Percentiles rank a stretch among this genome's conserved stretches.
These are phyloP conservation scores for Tupiocoris notatus DNA, from an alignment of 2,888 invertebrate species.

Conservation along the genomic window DNA sequence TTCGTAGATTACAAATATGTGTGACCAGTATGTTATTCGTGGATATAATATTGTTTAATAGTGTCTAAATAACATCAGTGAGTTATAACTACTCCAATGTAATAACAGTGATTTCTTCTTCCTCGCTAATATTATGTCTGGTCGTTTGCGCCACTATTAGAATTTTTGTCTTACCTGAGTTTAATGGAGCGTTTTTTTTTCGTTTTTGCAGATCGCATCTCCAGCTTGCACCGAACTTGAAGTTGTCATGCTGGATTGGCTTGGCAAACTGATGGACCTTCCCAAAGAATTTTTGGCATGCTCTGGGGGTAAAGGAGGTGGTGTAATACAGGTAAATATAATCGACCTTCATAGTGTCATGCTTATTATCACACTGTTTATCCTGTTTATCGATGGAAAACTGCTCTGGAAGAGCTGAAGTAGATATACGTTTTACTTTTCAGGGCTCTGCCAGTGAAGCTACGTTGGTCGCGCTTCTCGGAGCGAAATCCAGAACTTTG, in stretches of 20 bases:
- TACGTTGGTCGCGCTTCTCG: constrained; percentile 86
- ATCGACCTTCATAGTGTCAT: too few species aligned
- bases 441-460: constrained; percentile 95
- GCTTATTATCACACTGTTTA: too few species aligned
- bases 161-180: not conserved
- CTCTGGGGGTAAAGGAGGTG: constrained; percentile 76
- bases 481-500: constrained; percentile 76
- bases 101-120: not conserved
- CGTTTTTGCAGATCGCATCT: constrained; percentile 71
- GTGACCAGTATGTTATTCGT: too few species aligned
- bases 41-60: too few species aligned
- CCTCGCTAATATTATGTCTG: not conserved
- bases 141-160: not conserved
- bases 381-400: too few species aligned
- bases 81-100: not conserved
- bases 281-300: constrained; percentile 81
- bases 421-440: too few species aligned
- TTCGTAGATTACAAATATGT: too few species aligned
- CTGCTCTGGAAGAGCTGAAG: not conserved
- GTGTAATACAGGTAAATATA: constrained; percentile 67
- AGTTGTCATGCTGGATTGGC: constrained; percentile 93
- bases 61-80: not conserved
- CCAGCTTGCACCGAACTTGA: constrained; percentile 95
- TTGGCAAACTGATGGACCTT: constrained; percentile 86
- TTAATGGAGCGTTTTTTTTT: too few species aligned